These are phyloP conservation scores for Trachemys scripta DNA, from an alignment of 2,113 vertebrate species.

Conservation along the genomic window DNA sequence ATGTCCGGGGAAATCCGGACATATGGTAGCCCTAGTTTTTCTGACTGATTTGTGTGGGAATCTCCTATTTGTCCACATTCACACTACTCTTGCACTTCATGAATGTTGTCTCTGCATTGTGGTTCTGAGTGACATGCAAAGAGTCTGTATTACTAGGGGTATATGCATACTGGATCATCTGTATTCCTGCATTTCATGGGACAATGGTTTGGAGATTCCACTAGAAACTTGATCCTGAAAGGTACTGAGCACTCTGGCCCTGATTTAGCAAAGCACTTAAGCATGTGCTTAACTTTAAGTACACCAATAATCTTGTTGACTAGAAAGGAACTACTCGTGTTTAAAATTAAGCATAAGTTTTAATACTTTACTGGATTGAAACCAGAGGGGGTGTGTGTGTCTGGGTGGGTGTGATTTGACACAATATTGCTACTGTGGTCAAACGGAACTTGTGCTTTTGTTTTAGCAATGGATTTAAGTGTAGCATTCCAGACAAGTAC, in stretches of 20 bases:
- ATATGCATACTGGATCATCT: not conserved
- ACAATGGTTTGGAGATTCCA: not conserved
- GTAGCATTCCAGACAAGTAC: not conserved
- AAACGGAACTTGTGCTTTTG: not conserved
- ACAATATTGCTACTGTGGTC: not conserved
- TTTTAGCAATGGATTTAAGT: slow-evolving; percentile 1
- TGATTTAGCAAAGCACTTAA: slow-evolving; percentile 55
- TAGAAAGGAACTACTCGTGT: not conserved
- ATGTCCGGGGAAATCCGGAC: too few relatives aligned
- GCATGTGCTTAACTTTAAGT: slow-evolving; percentile 7
- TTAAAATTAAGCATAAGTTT: not conserved
- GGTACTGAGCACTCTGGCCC: slow-evolving; percentile 33
- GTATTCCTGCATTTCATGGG: not conserved
- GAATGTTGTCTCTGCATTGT: not conserved
- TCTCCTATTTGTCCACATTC: not conserved
- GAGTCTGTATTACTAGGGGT: not conserved
- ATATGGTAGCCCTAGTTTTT: not conserved
- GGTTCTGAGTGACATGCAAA: not conserved
- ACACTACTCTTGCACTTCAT: not conserved
- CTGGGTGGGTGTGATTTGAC: not conserved
- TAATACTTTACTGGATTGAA: slow-evolving; percentile 33
- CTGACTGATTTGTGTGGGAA: not conserved
- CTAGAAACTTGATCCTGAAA: not conserved
- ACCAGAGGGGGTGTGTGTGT: not conserved
- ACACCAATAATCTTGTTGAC: not conserved